Percentiles rank a stretch among this genome's conserved stretches.
These are phyloP conservation scores for Apeltes quadracus DNA, from an alignment of 2,113 vertebrate genomes.

Conservation along the genomic window DNA sequence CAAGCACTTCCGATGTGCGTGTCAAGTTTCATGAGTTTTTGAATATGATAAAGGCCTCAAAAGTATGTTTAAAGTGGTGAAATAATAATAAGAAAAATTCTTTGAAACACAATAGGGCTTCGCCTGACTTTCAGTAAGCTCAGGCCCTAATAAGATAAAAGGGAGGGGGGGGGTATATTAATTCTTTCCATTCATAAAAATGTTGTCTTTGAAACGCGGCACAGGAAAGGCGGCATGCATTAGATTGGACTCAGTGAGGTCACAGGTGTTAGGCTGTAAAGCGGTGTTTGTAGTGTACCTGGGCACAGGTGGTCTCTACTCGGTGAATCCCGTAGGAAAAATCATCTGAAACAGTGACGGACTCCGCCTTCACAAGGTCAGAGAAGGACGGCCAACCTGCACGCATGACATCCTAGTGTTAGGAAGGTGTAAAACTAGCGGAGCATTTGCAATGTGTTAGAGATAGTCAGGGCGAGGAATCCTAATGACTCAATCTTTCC, in stretches of 20 bases:
- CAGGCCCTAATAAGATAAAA: no score
- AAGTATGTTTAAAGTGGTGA: no score
- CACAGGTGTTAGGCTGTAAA: neutral
- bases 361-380: constrained; percentile 87
- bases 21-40: no score
- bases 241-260: neutral
- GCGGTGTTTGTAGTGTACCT: constrained; percentile 78
- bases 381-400: constrained; percentile 98
- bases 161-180: no score
- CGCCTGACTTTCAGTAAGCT: no score
- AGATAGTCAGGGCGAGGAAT: neutral
- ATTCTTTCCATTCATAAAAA: no score
- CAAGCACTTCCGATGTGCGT: no score
- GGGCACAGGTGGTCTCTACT: constrained; percentile 91
- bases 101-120: no score
- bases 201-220: no score
- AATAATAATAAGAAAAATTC: no score
- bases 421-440: neutral
- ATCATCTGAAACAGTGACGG: constrained; percentile 84
- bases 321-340: constrained; percentile 95
- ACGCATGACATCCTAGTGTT: neutral
- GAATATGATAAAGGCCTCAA: no score
- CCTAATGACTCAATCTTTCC: neutral
- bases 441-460: neutral
- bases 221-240: neutral